A percentile compares a stretch with the other conserved stretches of the same genome.
Conservation (phyloP, 2,113 vertebrate species). For the Echinops telfairi region DNA sequence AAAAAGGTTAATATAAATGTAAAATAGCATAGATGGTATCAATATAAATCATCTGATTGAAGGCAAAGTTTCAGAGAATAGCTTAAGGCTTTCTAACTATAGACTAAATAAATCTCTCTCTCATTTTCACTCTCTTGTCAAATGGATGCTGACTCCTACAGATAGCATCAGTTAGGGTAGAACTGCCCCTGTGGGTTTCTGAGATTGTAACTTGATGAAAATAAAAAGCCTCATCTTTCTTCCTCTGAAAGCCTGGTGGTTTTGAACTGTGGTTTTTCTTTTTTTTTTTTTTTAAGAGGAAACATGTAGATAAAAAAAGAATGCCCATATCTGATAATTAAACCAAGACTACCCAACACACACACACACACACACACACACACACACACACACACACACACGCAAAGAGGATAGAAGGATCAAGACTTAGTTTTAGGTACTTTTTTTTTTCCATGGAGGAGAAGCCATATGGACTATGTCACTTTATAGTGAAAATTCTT, state of each 20-base stretch:
- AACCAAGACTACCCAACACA: neutral
- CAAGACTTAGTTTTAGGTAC: neutral
- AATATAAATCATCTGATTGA: constrained; percentile 28
- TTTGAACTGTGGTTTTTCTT: too few species aligned
- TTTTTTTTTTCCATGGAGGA: neutral
- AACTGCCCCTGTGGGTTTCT: too few species aligned
- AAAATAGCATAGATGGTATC: neutral
- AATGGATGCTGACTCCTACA: too few species aligned
- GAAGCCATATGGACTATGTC: neutral
- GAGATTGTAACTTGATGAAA: too few species aligned
- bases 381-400: neutral
- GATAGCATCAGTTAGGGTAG: too few species aligned
- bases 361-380: neutral
- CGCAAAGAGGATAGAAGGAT: neutral
- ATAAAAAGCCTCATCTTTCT: too few species aligned
- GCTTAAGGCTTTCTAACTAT: neutral
- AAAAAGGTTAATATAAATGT: neutral
- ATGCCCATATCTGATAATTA: neutral
- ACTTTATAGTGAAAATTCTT: neutral
- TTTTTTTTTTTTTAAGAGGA: neutral
- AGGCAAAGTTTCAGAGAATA: neutral
- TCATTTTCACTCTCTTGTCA: too few species aligned
- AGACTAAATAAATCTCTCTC: neutral
- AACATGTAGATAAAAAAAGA: neutral
- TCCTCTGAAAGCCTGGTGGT: too few species aligned